Evolutionary conservation across 2,797 vertebrate species (phyloP), one percentile per base, ranked within the genome.

Genomic region (Acomys russatus): DNA sequence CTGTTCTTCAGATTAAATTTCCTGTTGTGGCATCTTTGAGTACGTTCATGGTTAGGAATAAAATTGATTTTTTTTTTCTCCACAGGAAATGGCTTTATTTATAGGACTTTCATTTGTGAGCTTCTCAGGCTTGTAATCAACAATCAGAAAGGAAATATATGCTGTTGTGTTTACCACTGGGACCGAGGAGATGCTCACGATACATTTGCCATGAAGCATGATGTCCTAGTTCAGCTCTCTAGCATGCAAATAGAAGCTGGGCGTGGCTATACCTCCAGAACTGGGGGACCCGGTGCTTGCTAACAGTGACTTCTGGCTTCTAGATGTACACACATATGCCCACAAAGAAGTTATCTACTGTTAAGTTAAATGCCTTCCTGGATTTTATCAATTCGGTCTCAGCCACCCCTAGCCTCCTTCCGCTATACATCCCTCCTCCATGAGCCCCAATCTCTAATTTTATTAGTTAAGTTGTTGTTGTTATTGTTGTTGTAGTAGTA

Each of bases 1-100:
- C 3, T 11, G 79, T 94, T 90, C 80, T 44, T 96, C 22, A 71
- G 66, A 84, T 94, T 94, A 84, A 85, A 71, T 82, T 95, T 96
- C 66, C 35, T 49, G 35, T 51, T 74, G 63, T 51, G 35, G 0
- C 59, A 56, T 2, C 0, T 51, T 96, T 85, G 66, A 88, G 64
- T 61, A 38, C 54, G 7, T 78, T 91, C 44, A 92, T 84, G 51
- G 44, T 88, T 77, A 89, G 30, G 14, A 87, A 80, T 70, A 95
- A 90, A 66, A 84, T 71, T 30, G 79, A 59, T 94, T 30, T 35
- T 0, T 1, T 0, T 17, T 61, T 91, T 35, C 7, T 91, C 8
- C 9, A 28, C 9, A 93, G 35, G 54, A 86, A 91, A 90, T 33
- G 64, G 73, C 35, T 91, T 86, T 49, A 91, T 77, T 93, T 95